A percentile compares a stretch with the other conserved stretches of the same genome.
These are phyloP conservation scores for Cataglyphis albicans DNA, from an alignment of 2,888 invertebrate genomes.

Conservation along the genomic window DNA sequence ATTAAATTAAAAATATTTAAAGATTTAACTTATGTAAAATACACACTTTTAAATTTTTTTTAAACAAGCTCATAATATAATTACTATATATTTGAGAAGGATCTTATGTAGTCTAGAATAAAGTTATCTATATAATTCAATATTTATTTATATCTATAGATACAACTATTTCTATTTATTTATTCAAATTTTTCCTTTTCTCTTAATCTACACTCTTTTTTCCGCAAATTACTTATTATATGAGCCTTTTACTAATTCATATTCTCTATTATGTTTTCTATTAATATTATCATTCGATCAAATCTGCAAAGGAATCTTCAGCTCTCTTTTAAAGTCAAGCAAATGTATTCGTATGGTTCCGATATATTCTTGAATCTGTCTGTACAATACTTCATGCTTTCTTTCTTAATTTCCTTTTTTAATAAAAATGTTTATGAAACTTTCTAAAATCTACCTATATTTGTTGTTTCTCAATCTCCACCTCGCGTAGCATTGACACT, in stretches of 20 bases:
- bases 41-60: not conserved
- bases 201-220: not conserved
- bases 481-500: conserved; percentile 20
- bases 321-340: conserved; percentile 1
- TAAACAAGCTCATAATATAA: not conserved
- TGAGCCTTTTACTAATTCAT: conserved; percentile 11
- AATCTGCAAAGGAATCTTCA: not conserved
- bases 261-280: conserved; percentile 12
- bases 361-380: conserved; percentile 2
- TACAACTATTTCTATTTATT: not conserved
- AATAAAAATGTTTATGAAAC: not conserved
- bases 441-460: not conserved
- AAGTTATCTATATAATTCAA: conserved; percentile 10
- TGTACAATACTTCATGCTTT: not conserved
- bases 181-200: not conserved
- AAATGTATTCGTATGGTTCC: not conserved
- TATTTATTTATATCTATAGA: conserved; percentile 10
- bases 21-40: not conserved
- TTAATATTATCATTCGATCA: conserved; percentile 28
- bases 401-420: not conserved
- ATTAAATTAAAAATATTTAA: not conserved
- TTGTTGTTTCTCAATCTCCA: not conserved
- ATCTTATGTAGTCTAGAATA: not conserved
- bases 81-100: not conserved
- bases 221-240: not conserved